Conservation (phyloP, 1,140 invertebrate genomes). For the Chlorops oryzae region DNA sequence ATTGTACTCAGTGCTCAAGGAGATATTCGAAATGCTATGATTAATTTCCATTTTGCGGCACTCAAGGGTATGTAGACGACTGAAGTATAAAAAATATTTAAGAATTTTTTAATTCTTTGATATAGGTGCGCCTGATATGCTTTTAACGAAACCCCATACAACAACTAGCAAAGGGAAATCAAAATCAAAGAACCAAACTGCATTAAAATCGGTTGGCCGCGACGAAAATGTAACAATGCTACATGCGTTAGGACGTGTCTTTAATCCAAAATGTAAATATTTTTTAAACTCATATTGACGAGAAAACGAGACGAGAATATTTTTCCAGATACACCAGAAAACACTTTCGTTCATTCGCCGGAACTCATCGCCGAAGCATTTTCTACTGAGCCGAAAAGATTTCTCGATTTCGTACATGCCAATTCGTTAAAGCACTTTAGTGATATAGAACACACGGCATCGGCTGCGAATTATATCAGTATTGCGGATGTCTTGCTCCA, state of each 20-base stretch:
- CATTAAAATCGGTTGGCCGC: slow-evolving; percentile 53
- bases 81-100: too few species aligned
- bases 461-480: slow-evolving; percentile 56
- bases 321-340: slow-evolving; percentile 14
- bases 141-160: not conserved
- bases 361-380: slow-evolving; percentile 61
- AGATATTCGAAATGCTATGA: slow-evolving; percentile 63
- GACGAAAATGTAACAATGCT: slow-evolving; percentile 64
- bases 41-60: slow-evolving; percentile 65
- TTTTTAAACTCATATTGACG: slow-evolving; percentile 1
- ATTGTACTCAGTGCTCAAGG: slow-evolving; percentile 62
- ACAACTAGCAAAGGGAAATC: slow-evolving; percentile 21
- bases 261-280: slow-evolving; percentile 65
- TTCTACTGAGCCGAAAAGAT: slow-evolving; percentile 56
- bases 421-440: slow-evolving; percentile 68
- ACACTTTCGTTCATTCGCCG: slow-evolving; percentile 57
- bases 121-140: slow-evolving; percentile 1
- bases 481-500: slow-evolving; percentile 57
- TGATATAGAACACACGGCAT: slow-evolving; percentile 52
- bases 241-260: slow-evolving; percentile 67
- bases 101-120: not conserved
- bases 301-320: too few species aligned
- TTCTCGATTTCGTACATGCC: slow-evolving; percentile 63
- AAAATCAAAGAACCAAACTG: slow-evolving; percentile 26
- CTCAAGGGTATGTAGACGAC: slow-evolving; percentile 53